Percentiles rank a stretch among this genome's conserved stretches.
phyloP scores from a whole-genome alignment of 2,888 invertebrate genomes.

The Ormyrus nitidulus region DNA sequence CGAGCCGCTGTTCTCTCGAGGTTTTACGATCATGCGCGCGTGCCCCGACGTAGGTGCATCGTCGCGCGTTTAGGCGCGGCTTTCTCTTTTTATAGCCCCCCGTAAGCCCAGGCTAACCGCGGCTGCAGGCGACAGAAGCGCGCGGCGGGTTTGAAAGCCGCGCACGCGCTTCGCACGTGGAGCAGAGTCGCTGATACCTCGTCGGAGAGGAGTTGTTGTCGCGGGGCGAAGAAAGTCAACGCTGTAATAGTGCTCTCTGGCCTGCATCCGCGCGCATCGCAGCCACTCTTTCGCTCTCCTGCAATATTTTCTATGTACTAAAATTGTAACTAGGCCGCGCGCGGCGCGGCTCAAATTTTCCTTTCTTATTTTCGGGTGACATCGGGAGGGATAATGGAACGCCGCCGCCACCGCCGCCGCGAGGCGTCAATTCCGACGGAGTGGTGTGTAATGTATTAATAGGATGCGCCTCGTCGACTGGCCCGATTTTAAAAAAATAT shows the following conservation, averaged over 20 bases:
- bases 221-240: too few relatives aligned
- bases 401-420: too few relatives aligned
- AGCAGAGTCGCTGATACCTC: not conserved
- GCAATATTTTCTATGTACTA: not conserved
- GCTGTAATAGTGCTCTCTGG: not conserved
- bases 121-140: not conserved
- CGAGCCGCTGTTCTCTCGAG: constrained; percentile 16
- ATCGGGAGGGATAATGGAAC: not conserved
- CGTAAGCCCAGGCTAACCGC: constrained; percentile 24
- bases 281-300: not conserved
- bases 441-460: too few relatives aligned
- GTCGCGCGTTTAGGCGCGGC: constrained; percentile 50
- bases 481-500: too few relatives aligned
- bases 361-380: constrained; percentile 5
- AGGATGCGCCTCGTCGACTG: too few relatives aligned
- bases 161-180: not conserved
- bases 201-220: too few relatives aligned
- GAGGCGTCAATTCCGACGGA: too few relatives aligned
- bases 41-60: too few relatives aligned
- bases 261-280: not conserved
- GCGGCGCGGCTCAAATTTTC: not conserved
- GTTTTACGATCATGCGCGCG: too few relatives aligned
- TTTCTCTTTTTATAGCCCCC: constrained; percentile 72
- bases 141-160: not conserved
- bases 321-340: constrained; percentile 32